A percentile compares a stretch with the other conserved stretches of the same genome.
Evolutionary conservation across 2,888 invertebrate genomes (phyloP).

Genomic region (Dastarcus helophoroides): DNA sequence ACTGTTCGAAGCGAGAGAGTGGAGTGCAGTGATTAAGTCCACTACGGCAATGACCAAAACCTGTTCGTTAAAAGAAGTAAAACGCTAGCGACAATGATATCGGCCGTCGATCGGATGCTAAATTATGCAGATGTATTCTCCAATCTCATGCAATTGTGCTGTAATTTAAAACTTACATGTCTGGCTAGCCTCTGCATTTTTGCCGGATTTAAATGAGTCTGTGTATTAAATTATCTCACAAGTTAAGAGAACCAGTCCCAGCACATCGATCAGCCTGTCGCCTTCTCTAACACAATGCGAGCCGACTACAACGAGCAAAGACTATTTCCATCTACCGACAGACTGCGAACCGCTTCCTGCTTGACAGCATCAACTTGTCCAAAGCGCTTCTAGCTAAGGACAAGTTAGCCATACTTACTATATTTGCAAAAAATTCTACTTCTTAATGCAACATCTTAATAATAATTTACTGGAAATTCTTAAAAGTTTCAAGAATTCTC

Average conservation of each 20-base stretch:
- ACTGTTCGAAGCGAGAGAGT: too few relatives aligned
- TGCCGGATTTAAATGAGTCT: slow-evolving; percentile 32
- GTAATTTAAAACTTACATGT: slow-evolving; percentile 36
- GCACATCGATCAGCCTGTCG: slow-evolving; percentile 28
- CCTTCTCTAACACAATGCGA: slow-evolving; percentile 28
- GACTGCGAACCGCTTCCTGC: too few relatives aligned
- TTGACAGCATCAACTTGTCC: too few relatives aligned
- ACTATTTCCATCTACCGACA: too few relatives aligned
- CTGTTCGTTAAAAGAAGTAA: slow-evolving; percentile 6
- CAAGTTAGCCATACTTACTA: too few relatives aligned
- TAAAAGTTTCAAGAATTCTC: too few relatives aligned
- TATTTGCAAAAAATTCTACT: too few relatives aligned
- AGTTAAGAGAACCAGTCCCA: slow-evolving; percentile 29
- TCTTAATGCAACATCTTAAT: too few relatives aligned
- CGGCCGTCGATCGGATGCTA: slow-evolving; percentile 30
- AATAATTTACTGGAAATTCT: too few relatives aligned
- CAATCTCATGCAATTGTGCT: slow-evolving; percentile 38
- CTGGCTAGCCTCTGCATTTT: slow-evolving; percentile 32
- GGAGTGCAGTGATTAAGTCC: too few relatives aligned
- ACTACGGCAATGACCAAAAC: slow-evolving; percentile 11
- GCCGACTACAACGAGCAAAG: too few relatives aligned
- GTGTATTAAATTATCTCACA: slow-evolving; percentile 35
- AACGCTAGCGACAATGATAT: slow-evolving; percentile 31
- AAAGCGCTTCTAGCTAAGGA: too few relatives aligned
- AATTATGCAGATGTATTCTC: slow-evolving; percentile 38